A percentile compares a stretch with the other conserved stretches of the same genome.
These are phyloP conservation scores for Gryllus bimaculatus DNA, from an alignment of 1,140 invertebrate genomes.

Conservation along the genomic window DNA sequence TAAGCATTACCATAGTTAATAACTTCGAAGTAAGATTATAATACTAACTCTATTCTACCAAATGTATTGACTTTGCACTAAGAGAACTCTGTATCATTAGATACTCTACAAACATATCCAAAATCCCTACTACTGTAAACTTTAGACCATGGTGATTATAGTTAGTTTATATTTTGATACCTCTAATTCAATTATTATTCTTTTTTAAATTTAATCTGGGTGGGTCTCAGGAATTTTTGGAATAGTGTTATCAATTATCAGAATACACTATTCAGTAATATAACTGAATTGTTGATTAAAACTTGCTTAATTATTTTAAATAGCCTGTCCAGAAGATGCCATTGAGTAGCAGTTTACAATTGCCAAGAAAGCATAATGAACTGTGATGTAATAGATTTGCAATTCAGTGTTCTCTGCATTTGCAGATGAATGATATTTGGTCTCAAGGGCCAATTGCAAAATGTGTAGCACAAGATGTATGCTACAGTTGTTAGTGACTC, in stretches of 20 bases:
- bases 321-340: constrained; percentile 1
- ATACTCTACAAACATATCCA: constrained; percentile 5
- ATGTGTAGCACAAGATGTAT: not conserved
- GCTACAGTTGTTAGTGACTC: not conserved
- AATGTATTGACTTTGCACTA: constrained; percentile 2
- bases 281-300: not conserved
- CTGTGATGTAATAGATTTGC: not conserved
- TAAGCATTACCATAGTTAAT: not conserved
- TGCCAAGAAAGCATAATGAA: constrained; percentile 1
- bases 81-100: constrained; percentile 1
- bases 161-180: constrained; percentile 6
- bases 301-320: constrained; percentile 6
- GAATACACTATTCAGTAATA: not conserved
- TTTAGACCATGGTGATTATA: constrained; percentile 1
- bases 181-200: constrained; percentile 6
- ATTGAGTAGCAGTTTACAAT: constrained; percentile 1
- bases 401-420: not conserved
- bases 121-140: constrained; percentile 4
- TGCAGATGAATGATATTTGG: not conserved
- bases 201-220: constrained; percentile 1
- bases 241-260: constrained; percentile 6
- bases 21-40: constrained; percentile 2
- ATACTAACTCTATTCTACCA: constrained; percentile 5
- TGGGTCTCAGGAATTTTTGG: constrained; percentile 3
- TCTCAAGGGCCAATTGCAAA: not conserved